Percentiles rank a stretch among this genome's conserved stretches.
Conservation (phyloP, 1,140 invertebrate species). For the Atta cephalotes region DNA sequence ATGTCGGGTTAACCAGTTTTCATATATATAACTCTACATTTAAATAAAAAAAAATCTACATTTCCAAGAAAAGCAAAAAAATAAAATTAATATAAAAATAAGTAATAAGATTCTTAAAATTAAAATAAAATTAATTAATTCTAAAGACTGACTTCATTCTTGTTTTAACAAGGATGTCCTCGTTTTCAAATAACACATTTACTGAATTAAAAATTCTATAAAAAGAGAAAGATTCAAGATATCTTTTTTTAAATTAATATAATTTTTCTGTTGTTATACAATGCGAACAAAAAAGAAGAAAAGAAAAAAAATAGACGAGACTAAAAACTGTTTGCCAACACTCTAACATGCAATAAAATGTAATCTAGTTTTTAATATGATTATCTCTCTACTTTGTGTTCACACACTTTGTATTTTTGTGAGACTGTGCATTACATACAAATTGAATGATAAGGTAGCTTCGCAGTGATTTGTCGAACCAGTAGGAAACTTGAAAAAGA, state of each 20-base stretch:
- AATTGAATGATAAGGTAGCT: neutral
- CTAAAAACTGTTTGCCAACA: neutral
- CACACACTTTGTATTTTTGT: neutral
- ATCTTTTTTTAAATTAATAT: neutral
- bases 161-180: neutral
- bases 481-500: neutral
- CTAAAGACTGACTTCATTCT: slow-evolving; percentile 4
- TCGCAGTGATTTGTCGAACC: neutral
- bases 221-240: neutral
- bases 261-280: neutral
- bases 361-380: neutral
- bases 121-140: slow-evolving; percentile 18
- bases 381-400: neutral
- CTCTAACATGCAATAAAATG: neutral
- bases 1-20: neutral
- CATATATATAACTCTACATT: neutral
- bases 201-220: neutral
- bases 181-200: neutral
- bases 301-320: neutral
- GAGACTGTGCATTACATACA: neutral
- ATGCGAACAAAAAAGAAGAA: neutral
- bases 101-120: slow-evolving; percentile 1
- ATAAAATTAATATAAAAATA: neutral
- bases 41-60: neutral
- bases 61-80: neutral